A percentile compares a stretch with the other conserved stretches of the same genome.
Conservation (phyloP, 2,888 invertebrate species). For the Agriopis aurantiaria region DNA sequence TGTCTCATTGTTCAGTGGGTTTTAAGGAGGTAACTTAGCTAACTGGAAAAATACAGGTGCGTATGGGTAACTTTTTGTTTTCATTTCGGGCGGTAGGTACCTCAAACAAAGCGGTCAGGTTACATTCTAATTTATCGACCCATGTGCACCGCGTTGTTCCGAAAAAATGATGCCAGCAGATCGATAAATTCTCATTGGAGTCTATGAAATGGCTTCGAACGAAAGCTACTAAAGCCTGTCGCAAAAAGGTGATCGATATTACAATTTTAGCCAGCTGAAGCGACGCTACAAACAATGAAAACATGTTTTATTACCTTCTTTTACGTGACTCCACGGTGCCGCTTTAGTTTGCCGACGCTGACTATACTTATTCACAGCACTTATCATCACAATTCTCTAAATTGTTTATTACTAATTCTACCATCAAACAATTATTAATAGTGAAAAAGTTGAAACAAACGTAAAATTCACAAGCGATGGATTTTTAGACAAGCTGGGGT, state of each 20-base stretch:
- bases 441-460: slow-evolving; percentile 67
- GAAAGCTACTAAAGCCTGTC: not conserved
- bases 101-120: slow-evolving; percentile 48
- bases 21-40: not conserved
- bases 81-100: slow-evolving; percentile 20
- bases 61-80: slow-evolving; percentile 28
- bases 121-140: slow-evolving; percentile 64
- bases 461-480: slow-evolving; percentile 78
- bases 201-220: not conserved
- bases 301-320: slow-evolving; percentile 82
- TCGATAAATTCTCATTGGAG: slow-evolving; percentile 21
- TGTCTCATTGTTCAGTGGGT: not conserved
- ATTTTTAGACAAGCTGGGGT: slow-evolving; percentile 72
- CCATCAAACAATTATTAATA: slow-evolving; percentile 72
- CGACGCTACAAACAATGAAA: slow-evolving; percentile 71
- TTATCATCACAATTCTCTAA: slow-evolving; percentile 85
- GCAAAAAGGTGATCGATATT: slow-evolving; percentile 8
- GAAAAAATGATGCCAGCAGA: slow-evolving; percentile 27
- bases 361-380: slow-evolving; percentile 85
- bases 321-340: slow-evolving; percentile 88
- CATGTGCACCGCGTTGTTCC: slow-evolving; percentile 57
- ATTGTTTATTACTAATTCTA: slow-evolving; percentile 71
- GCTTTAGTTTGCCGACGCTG: slow-evolving; percentile 84
- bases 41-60: not conserved
- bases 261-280: slow-evolving; percentile 38